phyloP scores from a whole-genome alignment of 2,797 vertebrate species.

The Danio choprae region DNA sequence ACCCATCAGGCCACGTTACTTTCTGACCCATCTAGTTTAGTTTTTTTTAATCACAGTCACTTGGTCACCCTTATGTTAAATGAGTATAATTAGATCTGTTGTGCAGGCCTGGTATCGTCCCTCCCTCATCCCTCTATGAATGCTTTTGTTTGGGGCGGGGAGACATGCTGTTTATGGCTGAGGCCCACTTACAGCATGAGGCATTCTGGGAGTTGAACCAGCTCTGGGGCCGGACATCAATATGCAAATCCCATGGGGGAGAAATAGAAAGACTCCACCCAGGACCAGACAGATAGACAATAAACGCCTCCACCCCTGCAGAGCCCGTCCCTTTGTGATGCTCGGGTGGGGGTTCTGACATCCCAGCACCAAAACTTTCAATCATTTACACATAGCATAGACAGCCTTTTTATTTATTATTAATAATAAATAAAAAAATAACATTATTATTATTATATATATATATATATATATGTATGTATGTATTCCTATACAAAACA shows the following conservation, averaged over 20 bases:
- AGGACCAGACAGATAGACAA: conserved; percentile 51
- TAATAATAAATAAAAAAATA: no score
- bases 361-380: not conserved
- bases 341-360: conserved; percentile 24
- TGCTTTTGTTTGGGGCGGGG: conserved; percentile 70
- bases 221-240: conserved; percentile 47
- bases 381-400: conserved; percentile 2
- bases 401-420: not conserved
- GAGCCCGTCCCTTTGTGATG: conserved; percentile 41
- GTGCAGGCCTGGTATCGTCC: not conserved
- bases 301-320: conserved; percentile 27
- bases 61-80: conserved; percentile 2
- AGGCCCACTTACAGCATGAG: conserved; percentile 39
- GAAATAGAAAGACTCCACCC: conserved; percentile 40
- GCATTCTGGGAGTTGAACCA: conserved; percentile 47
- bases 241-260: conserved; percentile 58
- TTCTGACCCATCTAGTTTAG: not conserved
- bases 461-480: no score
- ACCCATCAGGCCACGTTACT: not conserved
- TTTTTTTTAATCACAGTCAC: not conserved
- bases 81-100: conserved; percentile 31
- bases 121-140: conserved; percentile 52
- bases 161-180: conserved; percentile 71
- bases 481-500: no score
- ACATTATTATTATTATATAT: not conserved